Percentiles rank a stretch among this genome's conserved stretches.
Evolutionary conservation across 2,797 vertebrate species (phyloP).

Genomic region (Typhlichthys subterraneus): DNA sequence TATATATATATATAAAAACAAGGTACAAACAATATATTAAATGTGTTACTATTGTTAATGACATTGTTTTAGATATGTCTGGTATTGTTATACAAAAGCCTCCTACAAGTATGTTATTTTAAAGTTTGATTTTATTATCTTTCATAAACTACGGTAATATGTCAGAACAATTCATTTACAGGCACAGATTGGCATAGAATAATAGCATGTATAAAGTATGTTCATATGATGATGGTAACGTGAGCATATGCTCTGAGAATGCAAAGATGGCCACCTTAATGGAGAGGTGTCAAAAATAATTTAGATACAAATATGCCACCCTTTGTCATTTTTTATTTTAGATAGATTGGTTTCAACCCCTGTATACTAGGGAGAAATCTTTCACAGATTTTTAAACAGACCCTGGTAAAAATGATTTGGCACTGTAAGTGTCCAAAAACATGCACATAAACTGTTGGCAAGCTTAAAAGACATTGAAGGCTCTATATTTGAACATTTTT

Average conservation of each 20-base stretch:
- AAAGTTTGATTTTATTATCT: conserved; percentile 72
- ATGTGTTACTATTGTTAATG: background rate
- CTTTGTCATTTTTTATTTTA: conserved; percentile 27
- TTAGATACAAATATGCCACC: conserved; percentile 56
- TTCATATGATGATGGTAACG: conserved; percentile 58
- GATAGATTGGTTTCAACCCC: conserved; percentile 24
- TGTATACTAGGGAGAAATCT: conserved; percentile 23
- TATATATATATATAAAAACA: conserved; percentile 7
- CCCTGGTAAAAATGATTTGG: conserved; percentile 50
- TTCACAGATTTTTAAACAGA: conserved; percentile 21
- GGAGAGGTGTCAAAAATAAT: conserved; percentile 53
- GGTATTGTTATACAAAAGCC: conserved; percentile 27
- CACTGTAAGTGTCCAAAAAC: conserved; percentile 65
- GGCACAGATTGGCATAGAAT: conserved; percentile 74
- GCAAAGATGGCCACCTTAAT: conserved; percentile 40
- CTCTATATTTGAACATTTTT: conserved; percentile 64
- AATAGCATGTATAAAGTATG: conserved; percentile 27
- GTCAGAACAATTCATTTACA: conserved; percentile 79
- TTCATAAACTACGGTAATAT: conserved; percentile 78
- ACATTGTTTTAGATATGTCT: conserved; percentile 12
- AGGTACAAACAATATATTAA: background rate
- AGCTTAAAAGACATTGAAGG: conserved; percentile 64
- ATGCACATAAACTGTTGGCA: conserved; percentile 59
- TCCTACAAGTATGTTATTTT: conserved; percentile 52
- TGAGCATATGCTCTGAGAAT: conserved; percentile 30